Conservation (phyloP, 2,113 vertebrate species). For the Tyrannus savana region DNA sequence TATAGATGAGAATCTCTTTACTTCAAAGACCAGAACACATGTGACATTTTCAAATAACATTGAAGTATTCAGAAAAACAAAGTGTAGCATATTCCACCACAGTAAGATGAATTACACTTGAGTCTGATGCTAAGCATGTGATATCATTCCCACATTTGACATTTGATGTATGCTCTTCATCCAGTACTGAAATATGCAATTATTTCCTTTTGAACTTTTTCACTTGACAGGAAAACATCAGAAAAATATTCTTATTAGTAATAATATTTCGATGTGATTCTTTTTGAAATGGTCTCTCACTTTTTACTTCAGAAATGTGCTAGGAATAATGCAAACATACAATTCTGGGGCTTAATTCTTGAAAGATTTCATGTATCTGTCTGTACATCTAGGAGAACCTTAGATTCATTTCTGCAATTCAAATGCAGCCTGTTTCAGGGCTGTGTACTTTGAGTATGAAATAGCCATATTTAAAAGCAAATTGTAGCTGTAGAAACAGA, state of each 20-base stretch:
- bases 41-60: not conserved
- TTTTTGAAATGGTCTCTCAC: not conserved
- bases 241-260: not conserved
- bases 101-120: not conserved
- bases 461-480: not conserved
- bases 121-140: not conserved
- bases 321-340: not conserved
- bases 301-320: not conserved
- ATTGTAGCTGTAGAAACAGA: not conserved
- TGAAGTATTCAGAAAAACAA: not conserved
- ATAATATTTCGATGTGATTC: not conserved
- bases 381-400: not conserved
- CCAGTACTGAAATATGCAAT: not conserved
- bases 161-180: not conserved
- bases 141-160: not conserved
- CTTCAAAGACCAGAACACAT: constrained; percentile 8
- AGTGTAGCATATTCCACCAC: not conserved
- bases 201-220: not conserved
- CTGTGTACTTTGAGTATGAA: not conserved
- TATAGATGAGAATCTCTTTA: not conserved
- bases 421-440: not conserved
- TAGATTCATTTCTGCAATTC: not conserved
- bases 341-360: not conserved
- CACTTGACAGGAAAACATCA: not conserved
- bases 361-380: not conserved